phyloP scores from a whole-genome alignment of 2,888 invertebrate genomes.

The Odontocerum albicorne region DNA sequence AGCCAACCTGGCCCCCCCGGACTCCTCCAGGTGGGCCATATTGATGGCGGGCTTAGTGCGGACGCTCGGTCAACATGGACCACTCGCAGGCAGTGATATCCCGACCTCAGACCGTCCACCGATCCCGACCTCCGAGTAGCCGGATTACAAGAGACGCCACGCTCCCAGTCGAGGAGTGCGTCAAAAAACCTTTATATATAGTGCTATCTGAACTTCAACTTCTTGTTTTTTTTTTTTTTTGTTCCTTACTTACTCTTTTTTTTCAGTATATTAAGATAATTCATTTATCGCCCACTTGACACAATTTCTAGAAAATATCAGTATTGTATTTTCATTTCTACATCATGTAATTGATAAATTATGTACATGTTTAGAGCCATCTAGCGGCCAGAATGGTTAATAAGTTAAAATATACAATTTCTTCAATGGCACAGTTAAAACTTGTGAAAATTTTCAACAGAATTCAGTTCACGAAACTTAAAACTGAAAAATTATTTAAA shows the following conservation, averaged over 20 bases:
- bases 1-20: constrained; percentile 83
- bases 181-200: no score
- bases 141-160: constrained; percentile 99
- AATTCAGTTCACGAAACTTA: no score
- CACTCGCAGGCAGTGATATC: constrained; percentile 66
- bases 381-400: no score
- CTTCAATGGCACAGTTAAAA: no score
- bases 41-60: constrained; percentile 97
- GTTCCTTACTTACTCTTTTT: background rate
- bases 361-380: no score
- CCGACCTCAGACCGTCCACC: constrained; percentile 91
- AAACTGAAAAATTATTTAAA: no score
- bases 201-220: background rate
- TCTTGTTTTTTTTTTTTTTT: background rate
- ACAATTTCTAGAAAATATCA: no score
- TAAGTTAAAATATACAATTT: no score
- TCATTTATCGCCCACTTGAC: no score
- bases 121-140: constrained; percentile 91
- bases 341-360: no score
- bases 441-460: no score
- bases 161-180: constrained; percentile 91
- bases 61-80: constrained; percentile 88
- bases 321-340: no score
- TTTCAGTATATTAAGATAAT: background rate
- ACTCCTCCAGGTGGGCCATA: constrained; percentile 90